These are phyloP conservation scores for Poecilia picta DNA, from an alignment of 2,797 vertebrate genomes.

Conservation along the genomic window DNA sequence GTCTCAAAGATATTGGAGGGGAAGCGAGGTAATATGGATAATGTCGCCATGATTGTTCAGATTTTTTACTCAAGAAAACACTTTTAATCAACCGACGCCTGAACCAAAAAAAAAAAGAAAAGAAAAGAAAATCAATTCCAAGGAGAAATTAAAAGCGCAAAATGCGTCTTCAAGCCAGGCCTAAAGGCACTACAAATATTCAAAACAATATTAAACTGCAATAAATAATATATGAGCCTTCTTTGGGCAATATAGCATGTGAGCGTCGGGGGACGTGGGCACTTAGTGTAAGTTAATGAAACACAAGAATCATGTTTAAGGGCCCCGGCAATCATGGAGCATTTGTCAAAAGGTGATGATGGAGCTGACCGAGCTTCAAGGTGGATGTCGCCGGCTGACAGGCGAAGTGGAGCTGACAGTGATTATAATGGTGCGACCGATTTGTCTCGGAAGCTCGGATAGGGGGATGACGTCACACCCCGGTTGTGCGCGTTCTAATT, in stretches of 20 bases:
- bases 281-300: constrained; percentile 81
- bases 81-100: constrained; percentile 76
- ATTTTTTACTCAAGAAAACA: constrained; percentile 73
- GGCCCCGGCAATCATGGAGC: constrained; percentile 55
- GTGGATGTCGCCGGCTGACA: constrained; percentile 69
- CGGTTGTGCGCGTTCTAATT: not conserved
- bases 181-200: constrained; percentile 80
- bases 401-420: constrained; percentile 68
- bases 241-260: constrained; percentile 76
- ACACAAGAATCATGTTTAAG: constrained; percentile 72
- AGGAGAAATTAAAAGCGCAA: constrained; percentile 78
- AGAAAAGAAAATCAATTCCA: constrained; percentile 76
- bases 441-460: not conserved
- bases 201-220: constrained; percentile 81
- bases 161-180: constrained; percentile 72
- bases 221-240: constrained; percentile 84
- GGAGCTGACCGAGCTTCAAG: constrained; percentile 62
- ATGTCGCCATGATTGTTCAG: constrained; percentile 62
- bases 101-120: constrained; percentile 67
- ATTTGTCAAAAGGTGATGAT: constrained; percentile 65
- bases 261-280: constrained; percentile 71
- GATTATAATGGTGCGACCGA: constrained; percentile 50
- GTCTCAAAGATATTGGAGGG: constrained; percentile 65
- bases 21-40: constrained; percentile 54
- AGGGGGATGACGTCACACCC: not conserved